Evolutionary conservation across 2,888 invertebrate species (phyloP).

Genomic region (Limnephilus lunatus): DNA sequence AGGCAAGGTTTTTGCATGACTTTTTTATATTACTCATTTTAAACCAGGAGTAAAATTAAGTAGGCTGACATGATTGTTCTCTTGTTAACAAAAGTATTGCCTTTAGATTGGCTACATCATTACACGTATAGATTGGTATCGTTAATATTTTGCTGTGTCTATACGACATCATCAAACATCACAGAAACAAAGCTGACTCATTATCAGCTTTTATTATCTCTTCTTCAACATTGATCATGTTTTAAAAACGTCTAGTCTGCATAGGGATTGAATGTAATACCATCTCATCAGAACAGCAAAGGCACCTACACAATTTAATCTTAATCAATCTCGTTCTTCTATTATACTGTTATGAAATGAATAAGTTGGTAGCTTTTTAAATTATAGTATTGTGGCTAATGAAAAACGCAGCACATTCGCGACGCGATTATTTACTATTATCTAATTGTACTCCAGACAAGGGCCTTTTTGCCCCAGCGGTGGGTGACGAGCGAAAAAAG

Average conservation of each 20-base stretch:
- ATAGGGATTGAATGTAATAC: not conserved
- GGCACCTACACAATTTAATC: too few relatives aligned
- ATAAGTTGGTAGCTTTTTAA: too few relatives aligned
- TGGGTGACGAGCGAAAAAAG: too few relatives aligned
- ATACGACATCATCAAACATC: not conserved
- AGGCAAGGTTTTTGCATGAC: too few relatives aligned
- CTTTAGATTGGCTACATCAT: not conserved
- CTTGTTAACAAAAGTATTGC: not conserved
- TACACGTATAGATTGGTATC: not conserved
- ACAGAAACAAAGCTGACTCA: not conserved
- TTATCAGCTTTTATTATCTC: not conserved
- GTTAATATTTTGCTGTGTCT: not conserved
- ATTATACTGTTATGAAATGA: too few relatives aligned
- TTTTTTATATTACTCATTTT: not conserved
- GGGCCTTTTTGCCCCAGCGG: too few relatives aligned
- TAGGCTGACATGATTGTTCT: not conserved
- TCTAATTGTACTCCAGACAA: too few relatives aligned
- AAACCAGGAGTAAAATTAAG: not conserved
- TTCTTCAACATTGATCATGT: not conserved
- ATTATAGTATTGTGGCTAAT: too few relatives aligned
- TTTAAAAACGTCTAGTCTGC: not conserved
- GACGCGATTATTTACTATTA: too few relatives aligned
- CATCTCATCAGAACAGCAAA: too few relatives aligned
- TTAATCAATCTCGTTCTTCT: too few relatives aligned
- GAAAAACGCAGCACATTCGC: too few relatives aligned